Percentiles rank a stretch among this genome's conserved stretches.
Evolutionary conservation across 2,113 vertebrate genomes (phyloP).

Genomic region (Anolis carolinensis): DNA sequence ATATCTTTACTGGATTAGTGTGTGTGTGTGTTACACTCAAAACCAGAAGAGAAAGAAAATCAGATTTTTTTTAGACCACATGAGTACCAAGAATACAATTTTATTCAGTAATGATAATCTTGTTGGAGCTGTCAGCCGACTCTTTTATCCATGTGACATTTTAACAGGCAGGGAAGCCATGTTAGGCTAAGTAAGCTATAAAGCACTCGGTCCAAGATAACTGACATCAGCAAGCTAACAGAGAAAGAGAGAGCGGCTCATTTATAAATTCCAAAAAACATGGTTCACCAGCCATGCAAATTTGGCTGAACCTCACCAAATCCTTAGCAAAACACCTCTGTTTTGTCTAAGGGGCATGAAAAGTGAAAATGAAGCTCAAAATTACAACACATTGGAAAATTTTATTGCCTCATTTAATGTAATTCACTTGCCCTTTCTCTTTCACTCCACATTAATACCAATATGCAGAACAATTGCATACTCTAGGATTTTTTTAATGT

Average conservation of each 20-base stretch:
- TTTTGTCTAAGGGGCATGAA: slow-evolving; percentile 47
- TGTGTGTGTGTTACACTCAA: slow-evolving; percentile 48
- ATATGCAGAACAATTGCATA: neutral
- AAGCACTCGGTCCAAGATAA: slow-evolving; percentile 67
- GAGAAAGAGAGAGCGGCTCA: slow-evolving; percentile 60
- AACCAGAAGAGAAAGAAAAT: slow-evolving; percentile 65
- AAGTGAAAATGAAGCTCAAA: slow-evolving; percentile 14
- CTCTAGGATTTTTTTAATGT: neutral
- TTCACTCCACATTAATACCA: neutral
- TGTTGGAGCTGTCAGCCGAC: slow-evolving; percentile 76
- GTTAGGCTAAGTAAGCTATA: slow-evolving; percentile 72
- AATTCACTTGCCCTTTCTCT: slow-evolving; percentile 4
- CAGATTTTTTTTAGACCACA: slow-evolving; percentile 62
- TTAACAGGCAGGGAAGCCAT: slow-evolving; percentile 71
- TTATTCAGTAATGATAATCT: slow-evolving; percentile 73
- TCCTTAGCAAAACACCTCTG: slow-evolving; percentile 49
- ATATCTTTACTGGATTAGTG: slow-evolving; percentile 39
- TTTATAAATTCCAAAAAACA: slow-evolving; percentile 70
- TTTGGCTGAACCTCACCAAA: slow-evolving; percentile 56
- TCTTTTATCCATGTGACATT: slow-evolving; percentile 79
- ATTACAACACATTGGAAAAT: slow-evolving; percentile 5
- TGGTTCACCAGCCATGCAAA: slow-evolving; percentile 53
- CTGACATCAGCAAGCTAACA: slow-evolving; percentile 63
- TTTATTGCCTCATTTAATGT: slow-evolving; percentile 1
- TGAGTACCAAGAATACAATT: slow-evolving; percentile 62